Conservation (phyloP, 2,888 invertebrate species). For the Crepidodera aurea region DNA sequence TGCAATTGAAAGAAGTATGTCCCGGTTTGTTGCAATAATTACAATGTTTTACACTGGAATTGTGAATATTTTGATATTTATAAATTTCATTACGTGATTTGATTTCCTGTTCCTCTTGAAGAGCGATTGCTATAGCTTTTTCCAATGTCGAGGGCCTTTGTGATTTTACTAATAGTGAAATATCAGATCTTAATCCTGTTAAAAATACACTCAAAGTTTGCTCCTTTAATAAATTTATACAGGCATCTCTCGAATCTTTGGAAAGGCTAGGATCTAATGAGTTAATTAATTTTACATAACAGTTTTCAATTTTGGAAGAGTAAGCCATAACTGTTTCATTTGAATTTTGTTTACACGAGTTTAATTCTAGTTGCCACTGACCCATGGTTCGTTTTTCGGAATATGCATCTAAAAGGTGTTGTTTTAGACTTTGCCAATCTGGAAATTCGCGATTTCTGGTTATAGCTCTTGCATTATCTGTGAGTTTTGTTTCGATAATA, state of each 20-base stretch:
- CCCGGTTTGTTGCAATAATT: neutral
- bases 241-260: neutral
- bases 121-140: neutral
- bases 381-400: neutral
- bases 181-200: neutral
- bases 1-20: neutral
- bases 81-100: neutral
- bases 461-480: conserved; percentile 1
- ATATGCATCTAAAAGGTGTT: too few species aligned
- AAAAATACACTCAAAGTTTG: neutral
- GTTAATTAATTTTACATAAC: neutral
- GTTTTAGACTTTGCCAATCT: neutral
- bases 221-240: neutral
- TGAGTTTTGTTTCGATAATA: neutral
- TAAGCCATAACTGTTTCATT: too few species aligned
- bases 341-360: neutral
- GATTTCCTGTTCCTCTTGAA: neutral
- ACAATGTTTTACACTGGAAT: conserved; percentile 2
- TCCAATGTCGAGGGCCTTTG: too few species aligned
- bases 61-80: conserved; percentile 13
- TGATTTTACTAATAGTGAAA: neutral
- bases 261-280: neutral
- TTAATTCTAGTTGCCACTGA: neutral
- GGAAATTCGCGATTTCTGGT: neutral
- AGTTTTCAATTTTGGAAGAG: neutral